Evolutionary conservation across 2,888 invertebrate genomes (phyloP), one percentile per base, ranked within the genome.

Genomic region (Tachystola acroxantha): DNA sequence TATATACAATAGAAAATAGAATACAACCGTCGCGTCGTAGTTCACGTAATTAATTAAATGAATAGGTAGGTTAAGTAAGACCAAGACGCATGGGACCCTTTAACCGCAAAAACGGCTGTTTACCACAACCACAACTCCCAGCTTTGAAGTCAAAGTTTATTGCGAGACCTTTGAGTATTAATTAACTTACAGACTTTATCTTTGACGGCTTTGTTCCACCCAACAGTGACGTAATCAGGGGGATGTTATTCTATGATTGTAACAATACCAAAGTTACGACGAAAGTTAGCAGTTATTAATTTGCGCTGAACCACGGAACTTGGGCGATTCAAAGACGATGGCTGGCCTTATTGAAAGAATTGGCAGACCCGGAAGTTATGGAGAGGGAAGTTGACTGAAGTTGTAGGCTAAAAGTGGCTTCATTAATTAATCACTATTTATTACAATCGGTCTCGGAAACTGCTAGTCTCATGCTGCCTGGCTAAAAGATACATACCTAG

Each of bases 151-250:
- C 63, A 59, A 63, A n/a, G n/a, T n/a, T 63, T 59, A 61, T 49
- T 45, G 50, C 48, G 38, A 51, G 48, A 42, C 58, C 57, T 56
- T 50, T 42, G 40, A 44, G 47, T 51, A 50, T 56, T 62, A 64
- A 64, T 62, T 57, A 60, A 61, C 53, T 64, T 60, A 50, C 47
- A 44, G 54, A 55, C 48, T 61, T 62, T 37, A 57, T 60, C 57
- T 55, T 45, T 35, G 38, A 42, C 49, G 48, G 20, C 24, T 50
- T 50, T 50, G 40, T 43, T 42, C 38, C 50, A 25, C 20, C 9
- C 20, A 1, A 20, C 20, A 1, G 6, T 20, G 7, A 20, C 9
- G 20, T 20, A n/a, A n/a, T n/a, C n/a, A n/a, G n/a, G 20, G 20
- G 7, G 20, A 20, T 9, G 19, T 7, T 19, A 20, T 16, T 14